Base-by-base conservation (phyloP, 2,888 invertebrate genomes). In the Eudemis profundana region DNA sequence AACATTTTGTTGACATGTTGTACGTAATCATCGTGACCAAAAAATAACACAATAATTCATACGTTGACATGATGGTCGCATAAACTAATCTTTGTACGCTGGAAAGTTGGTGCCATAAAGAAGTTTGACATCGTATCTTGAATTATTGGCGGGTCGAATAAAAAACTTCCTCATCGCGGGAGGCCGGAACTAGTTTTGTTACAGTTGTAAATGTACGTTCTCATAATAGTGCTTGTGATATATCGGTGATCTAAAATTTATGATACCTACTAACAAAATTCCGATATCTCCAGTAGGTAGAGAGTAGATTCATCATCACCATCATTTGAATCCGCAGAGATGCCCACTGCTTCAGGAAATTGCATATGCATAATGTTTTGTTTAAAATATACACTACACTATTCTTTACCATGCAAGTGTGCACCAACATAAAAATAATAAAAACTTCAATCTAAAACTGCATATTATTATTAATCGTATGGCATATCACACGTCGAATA, bases 151-250 rank as follows among this genome's bases (percentile, higher is more conserved):
- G 74, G 71, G 76, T 73, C 68, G 73, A 71, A 83, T 84, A 87
- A 87, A 88, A 86, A 88, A 84, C 78, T 84, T 83, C 69, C 67
- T 68, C 69, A 74, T 77, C 72, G 74, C 74, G 75, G 73, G 71
- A 69, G 75, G 77, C 82, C 78, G 84, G 84, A 84, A 81, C 72
- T 83, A 86, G 79, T 87, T 87, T 78, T 78, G 83, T 81, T 80
- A 81, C 82, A 74, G 84, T 85, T 88, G 86, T 87, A 85, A 85
- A 84, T 79, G 83, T 83, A 84, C 80, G 77, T 85, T 88, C 21
- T 53, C 49, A 53, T 65, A 60, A 53, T 53, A 59, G 46, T 15
- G 19, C 53, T 33, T 47, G 19, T 38, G 29, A 46, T 38, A 59
- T 46, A 44, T 27, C 15, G 36, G 27, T 33, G 21, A 27, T 33